Base-by-base conservation (phyloP, 2,888 invertebrate genomes). In the Liodrosophila aerea region DNA sequence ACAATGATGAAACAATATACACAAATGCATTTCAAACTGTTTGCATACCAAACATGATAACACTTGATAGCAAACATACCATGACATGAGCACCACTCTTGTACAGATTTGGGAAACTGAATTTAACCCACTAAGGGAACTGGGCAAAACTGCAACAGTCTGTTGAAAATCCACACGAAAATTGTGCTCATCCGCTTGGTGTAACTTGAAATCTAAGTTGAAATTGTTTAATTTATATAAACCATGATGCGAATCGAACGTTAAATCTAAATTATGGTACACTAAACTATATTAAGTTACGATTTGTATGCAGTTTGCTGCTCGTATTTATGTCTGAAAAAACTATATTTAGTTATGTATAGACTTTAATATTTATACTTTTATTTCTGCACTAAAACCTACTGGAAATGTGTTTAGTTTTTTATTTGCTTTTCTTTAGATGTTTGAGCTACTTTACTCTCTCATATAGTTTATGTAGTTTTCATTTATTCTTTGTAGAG, bases 111-210 rank as follows among this genome's bases (percentile, higher is more conserved):
- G 41, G 53, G 87, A 88, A 78, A 89, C 75, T 88, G 65, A 66
- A 89, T 88, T 89, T 85, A 87, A 88, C 89, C 88, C 81, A 82
- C 89, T 88, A 88, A 88, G 88, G 88, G 89, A 88, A 77, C 77
- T 72, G 87, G 88, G 89, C 87, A 87, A 88, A 89, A 88, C 88
- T 58, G 67, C 73, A 76, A 83, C 74, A 82, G 74, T 78, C 78
- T 82, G 84, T 76, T 81, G 81, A 27, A 2, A 57, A 67, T 54
- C 70, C 67, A 46, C 18, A 51, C 66, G 58, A 41, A 51, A 15
- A 45, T 64, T 56, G 68, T 45, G 75, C 68, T 65, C 76, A 70
- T 63, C 52, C 39, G 11, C 9, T 37, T 12, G 5, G 1, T 7
- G 18, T 29, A 49, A 34, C 49, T 54, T 47, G 29, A 18, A 41